Base-by-base conservation (phyloP, 1,140 invertebrate genomes). In the Brachionus plicatilis region DNA sequence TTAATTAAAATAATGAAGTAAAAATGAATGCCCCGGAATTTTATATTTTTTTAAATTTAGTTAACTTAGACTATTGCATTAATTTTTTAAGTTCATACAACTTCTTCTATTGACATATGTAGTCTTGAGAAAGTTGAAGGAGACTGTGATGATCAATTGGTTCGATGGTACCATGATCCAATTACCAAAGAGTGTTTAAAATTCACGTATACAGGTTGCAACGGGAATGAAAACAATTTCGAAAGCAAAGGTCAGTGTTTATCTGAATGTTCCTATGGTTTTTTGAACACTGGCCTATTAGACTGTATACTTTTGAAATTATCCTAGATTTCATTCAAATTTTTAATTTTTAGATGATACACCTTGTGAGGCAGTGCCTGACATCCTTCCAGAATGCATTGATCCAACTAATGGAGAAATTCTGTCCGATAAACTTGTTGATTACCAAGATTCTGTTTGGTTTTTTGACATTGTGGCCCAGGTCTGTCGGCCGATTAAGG, bases 121-220 rank as follows among this genome's bases (percentile, higher is more conserved):
- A 94, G 93, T 87, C 93, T 94, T 87, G 91, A 92, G 66, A 91
- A 92, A 86, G 92, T 94, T 85, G 89, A 90, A 6, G 95, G 95
- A 50, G 92, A 92, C 12, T 96, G 95, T 86, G 41, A 91, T 17
- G 91, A 91, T 1, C 90, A 93, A 86, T 88, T 93, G 65, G 91
- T 94, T 41, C 91, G 92, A 86, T 97, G 95, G 95, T 94, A 93
- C 89, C 98, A 94, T 91, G 94, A 95, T 88, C 90, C 91, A 66
- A 91, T 91, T 29, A 93, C 95, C 88, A 94, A 95, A 88, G 92
- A 93, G 82, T 99, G 96, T 92, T 91, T 94, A 91, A 94, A 95
- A 68, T 99, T 98, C 92, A 95, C 96, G 92, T 98, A 95, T 91
- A 93, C 93, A 84, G 82, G 82, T 9, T 83, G 82, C 29, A 43